Conservation (phyloP, 2,113 vertebrate species). For the Haemorhous mexicanus region DNA sequence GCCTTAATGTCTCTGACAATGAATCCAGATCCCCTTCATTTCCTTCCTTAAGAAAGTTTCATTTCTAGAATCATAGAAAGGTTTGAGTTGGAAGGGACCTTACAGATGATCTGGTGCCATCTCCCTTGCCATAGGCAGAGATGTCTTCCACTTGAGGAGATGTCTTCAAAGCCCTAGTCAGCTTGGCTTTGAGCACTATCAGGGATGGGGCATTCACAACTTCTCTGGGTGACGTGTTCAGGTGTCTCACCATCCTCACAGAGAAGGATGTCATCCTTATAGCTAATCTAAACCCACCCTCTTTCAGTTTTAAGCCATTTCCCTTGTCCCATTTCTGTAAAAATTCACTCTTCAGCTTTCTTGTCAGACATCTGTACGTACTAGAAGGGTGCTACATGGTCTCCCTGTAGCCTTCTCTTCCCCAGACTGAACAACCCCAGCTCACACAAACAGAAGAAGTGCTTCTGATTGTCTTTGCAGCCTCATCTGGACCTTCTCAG, state of each 20-base stretch:
- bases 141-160: background rate
- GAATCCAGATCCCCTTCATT: background rate
- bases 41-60: background rate
- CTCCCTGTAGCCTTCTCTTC: background rate
- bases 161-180: background rate
- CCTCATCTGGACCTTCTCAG: background rate
- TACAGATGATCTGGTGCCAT: background rate
- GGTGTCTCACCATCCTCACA: background rate
- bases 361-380: background rate
- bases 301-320: background rate
- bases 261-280: background rate
- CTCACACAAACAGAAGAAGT: background rate
- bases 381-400: background rate
- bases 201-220: too few relatives aligned
- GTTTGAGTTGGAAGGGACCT: background rate
- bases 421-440: background rate
- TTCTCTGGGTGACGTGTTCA: background rate
- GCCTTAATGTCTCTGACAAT: background rate
- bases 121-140: background rate
- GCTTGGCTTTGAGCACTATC: background rate
- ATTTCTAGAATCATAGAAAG: background rate
- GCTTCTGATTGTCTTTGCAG: background rate
- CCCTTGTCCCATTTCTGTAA: background rate
- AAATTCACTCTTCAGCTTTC: background rate
- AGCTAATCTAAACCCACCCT: background rate